Percentiles rank a stretch among this genome's conserved stretches.
Conservation (phyloP, 2,888 invertebrate species). For the Molanna angustata region DNA sequence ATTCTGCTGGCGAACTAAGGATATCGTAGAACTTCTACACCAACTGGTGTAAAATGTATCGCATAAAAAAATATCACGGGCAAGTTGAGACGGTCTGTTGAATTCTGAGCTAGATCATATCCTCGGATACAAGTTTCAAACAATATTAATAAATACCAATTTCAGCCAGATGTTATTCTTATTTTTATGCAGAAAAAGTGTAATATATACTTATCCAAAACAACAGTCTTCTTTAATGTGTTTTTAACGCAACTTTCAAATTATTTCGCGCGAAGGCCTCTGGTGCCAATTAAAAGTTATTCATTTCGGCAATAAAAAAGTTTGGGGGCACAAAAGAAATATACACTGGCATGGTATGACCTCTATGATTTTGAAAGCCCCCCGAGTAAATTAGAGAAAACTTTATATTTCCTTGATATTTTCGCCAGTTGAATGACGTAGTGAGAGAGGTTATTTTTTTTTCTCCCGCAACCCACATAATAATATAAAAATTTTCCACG, state of each 20-base stretch:
- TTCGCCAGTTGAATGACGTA: constrained; percentile 11
- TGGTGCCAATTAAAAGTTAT: constrained; percentile 30
- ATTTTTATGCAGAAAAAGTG: constrained; percentile 12
- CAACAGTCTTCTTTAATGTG: constrained; percentile 30
- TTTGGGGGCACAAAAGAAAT: constrained; percentile 21
- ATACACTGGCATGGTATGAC: constrained; percentile 17
- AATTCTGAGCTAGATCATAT: no score
- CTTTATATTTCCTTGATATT: constrained; percentile 11
- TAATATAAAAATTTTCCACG: no score
- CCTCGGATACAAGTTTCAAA: constrained; percentile 10
- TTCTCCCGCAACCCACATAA: no score
- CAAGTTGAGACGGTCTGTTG: no score
- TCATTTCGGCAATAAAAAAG: constrained; percentile 27
- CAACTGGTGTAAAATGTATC: no score
- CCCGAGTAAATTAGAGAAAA: constrained; percentile 21
- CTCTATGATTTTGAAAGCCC: constrained; percentile 19
- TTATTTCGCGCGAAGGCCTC: constrained; percentile 20
- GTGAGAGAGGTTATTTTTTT: constrained; percentile 1
- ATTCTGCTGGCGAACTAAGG: no score
- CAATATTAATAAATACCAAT: constrained; percentile 21
- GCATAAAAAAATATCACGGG: no score
- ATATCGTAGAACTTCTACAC: no score
- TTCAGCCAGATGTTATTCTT: constrained; percentile 27
- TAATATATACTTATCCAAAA: constrained; percentile 17
- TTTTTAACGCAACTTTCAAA: constrained; percentile 29